These are phyloP conservation scores for Avahi laniger DNA, from an alignment of 2,797 vertebrate species.

Conservation along the genomic window DNA sequence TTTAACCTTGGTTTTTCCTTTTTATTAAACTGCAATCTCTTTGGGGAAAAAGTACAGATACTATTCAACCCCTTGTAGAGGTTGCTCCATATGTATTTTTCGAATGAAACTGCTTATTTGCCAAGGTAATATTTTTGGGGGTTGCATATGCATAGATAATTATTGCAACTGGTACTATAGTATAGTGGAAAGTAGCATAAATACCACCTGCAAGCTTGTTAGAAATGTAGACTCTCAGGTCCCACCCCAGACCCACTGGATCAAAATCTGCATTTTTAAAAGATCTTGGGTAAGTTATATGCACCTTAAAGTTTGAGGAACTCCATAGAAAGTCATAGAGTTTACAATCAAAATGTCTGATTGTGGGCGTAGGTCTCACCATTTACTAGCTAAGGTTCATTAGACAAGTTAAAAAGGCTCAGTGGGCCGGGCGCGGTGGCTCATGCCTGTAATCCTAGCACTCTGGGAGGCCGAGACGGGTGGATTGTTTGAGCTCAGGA, in stretches of 20 bases:
- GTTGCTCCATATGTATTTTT: neutral
- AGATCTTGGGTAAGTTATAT: neutral
- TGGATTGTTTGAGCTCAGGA: too few species aligned
- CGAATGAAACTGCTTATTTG: neutral
- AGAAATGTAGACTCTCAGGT: neutral
- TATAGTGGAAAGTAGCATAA: neutral
- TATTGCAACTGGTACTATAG: neutral
- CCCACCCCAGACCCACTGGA: neutral
- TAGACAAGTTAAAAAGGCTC: neutral
- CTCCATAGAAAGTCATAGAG: neutral
- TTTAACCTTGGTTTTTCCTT: neutral
- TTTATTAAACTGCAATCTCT: neutral
- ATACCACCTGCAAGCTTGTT: neutral
- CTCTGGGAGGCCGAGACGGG: too few species aligned
- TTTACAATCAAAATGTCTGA: neutral
- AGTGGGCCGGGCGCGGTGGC: too few species aligned
- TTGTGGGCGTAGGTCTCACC: neutral
- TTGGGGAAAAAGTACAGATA: neutral
- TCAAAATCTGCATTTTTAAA: neutral
- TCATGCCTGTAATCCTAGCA: too few species aligned
- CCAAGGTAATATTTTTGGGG: neutral
- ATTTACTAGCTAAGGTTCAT: neutral
- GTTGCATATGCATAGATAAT: neutral
- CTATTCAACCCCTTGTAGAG: neutral
- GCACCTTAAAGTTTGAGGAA: neutral